phyloP scores from a whole-genome alignment of 2,888 invertebrate species.

The Chrysodeixis includens region DNA sequence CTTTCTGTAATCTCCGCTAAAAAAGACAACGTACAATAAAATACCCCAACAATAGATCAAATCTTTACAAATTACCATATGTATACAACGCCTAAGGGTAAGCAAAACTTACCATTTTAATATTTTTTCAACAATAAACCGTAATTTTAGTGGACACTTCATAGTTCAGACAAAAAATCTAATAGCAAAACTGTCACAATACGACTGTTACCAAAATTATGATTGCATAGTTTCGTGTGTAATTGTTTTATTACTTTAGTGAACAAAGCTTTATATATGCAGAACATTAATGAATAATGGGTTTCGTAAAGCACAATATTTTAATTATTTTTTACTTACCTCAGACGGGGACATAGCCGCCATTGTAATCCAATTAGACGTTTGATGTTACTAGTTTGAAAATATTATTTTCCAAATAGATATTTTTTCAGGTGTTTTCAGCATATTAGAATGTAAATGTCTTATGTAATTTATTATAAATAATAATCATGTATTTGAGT shows the following conservation, averaged over 20 bases:
- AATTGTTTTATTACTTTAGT: slow-evolving; percentile 19
- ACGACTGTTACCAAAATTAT: slow-evolving; percentile 21
- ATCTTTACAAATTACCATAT: background rate
- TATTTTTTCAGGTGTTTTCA: slow-evolving; percentile 5
- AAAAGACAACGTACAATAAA: slow-evolving; percentile 70
- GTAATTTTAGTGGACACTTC: slow-evolving; percentile 33
- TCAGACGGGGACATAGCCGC: slow-evolving; percentile 93
- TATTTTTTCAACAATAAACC: slow-evolving; percentile 3
- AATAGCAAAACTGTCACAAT: slow-evolving; percentile 57
- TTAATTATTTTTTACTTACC: slow-evolving; percentile 88
- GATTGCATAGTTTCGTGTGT: slow-evolving; percentile 6
- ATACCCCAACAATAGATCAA: background rate
- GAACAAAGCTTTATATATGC: slow-evolving; percentile 11
- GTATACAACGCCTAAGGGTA: background rate
- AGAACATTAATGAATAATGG: slow-evolving; percentile 20
- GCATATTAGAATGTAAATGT: background rate
- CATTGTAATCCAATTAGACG: slow-evolving; percentile 90
- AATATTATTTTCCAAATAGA: slow-evolving; percentile 39
- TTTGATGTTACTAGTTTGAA: slow-evolving; percentile 74
- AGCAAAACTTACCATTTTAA: background rate
- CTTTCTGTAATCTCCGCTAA: slow-evolving; percentile 97
- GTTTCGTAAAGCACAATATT: slow-evolving; percentile 47
- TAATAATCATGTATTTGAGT: no score
- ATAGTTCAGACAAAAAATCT: slow-evolving; percentile 52
- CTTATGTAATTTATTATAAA: no score